A percentile compares a stretch with the other conserved stretches of the same genome.
phyloP scores from a whole-genome alignment of 2,888 invertebrate genomes.

The Spodoptera exigua region DNA sequence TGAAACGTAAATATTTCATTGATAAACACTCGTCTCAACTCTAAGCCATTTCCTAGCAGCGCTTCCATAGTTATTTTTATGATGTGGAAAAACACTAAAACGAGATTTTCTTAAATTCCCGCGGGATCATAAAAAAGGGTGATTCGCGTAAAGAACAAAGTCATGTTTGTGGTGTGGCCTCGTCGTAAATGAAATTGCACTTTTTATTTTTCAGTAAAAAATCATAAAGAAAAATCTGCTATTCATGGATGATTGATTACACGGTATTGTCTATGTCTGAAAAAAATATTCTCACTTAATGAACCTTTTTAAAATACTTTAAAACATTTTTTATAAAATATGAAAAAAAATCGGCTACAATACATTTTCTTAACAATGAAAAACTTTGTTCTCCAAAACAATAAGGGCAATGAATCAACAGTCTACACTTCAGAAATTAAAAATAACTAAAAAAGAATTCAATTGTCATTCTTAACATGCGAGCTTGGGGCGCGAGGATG shows the following conservation, averaged over 20 bases:
- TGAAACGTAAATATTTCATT: too few relatives aligned
- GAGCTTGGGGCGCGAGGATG: conserved; percentile 51
- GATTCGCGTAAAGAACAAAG: conserved; percentile 33
- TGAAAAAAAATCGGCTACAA: neutral
- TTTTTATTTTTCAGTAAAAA: neutral
- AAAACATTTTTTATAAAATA: too few relatives aligned
- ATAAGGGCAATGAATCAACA: conserved; percentile 46
- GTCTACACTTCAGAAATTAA: conserved; percentile 59
- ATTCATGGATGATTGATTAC: too few relatives aligned
- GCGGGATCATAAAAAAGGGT: conserved; percentile 31
- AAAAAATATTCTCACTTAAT: too few relatives aligned
- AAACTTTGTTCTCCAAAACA: conserved; percentile 38
- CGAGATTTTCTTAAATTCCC: conserved; percentile 31
- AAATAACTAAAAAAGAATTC: conserved; percentile 56
- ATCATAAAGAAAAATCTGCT: too few relatives aligned
- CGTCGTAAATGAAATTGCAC: conserved; percentile 25
- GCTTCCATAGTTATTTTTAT: conserved; percentile 20
- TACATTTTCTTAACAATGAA: conserved; percentile 7
- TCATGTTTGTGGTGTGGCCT: conserved; percentile 20
- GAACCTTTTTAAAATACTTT: too few relatives aligned
- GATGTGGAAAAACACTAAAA: conserved; percentile 36
- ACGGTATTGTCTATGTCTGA: too few relatives aligned
- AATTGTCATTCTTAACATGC: conserved; percentile 65
- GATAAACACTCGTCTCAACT: too few relatives aligned
- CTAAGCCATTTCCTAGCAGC: conserved; percentile 2